These are phyloP conservation scores for Pristionchus mayeri DNA, from an alignment of 2,888 invertebrate genomes.

Conservation along the genomic window DNA sequence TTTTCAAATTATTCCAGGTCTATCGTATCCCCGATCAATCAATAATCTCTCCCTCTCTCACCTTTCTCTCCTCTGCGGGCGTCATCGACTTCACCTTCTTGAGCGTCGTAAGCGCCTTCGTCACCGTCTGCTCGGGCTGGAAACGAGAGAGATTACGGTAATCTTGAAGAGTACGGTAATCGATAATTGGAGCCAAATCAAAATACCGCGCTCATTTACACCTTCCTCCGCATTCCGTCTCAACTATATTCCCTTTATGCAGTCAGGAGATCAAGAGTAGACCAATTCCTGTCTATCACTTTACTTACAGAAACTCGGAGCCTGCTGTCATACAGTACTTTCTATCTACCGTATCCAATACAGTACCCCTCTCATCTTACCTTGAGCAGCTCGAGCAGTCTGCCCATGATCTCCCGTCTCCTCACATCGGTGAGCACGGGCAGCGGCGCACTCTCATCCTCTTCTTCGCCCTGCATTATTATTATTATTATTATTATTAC, in stretches of 20 bases:
- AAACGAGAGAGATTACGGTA: slow-evolving; percentile 46
- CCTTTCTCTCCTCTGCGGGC: slow-evolving; percentile 72
- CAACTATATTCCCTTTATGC: too few relatives aligned
- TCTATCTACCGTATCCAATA: too few relatives aligned
- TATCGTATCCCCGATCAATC: background rate
- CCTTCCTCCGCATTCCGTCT: too few relatives aligned
- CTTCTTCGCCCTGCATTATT: slow-evolving; percentile 46
- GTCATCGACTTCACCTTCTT: slow-evolving; percentile 67
- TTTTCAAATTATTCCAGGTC: background rate
- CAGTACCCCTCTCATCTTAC: too few relatives aligned
- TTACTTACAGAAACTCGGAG: too few relatives aligned
- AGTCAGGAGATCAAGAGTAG: too few relatives aligned
- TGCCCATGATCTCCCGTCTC: slow-evolving; percentile 60
- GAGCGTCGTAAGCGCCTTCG: slow-evolving; percentile 65
- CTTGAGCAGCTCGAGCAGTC: slow-evolving; percentile 57
- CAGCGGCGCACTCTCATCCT: slow-evolving; percentile 55
- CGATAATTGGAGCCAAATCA: too few relatives aligned
- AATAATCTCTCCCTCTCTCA: slow-evolving; percentile 16
- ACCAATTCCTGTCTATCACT: too few relatives aligned
- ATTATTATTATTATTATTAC: too few relatives aligned
- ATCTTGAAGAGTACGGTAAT: too few relatives aligned
- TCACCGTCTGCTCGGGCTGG: slow-evolving; percentile 64
- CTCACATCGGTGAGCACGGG: slow-evolving; percentile 55
- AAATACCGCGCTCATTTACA: too few relatives aligned
- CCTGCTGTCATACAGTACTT: too few relatives aligned